Evolutionary conservation across 2,888 invertebrate species (phyloP).

Genomic region (Hemicrepidius hirtus): DNA sequence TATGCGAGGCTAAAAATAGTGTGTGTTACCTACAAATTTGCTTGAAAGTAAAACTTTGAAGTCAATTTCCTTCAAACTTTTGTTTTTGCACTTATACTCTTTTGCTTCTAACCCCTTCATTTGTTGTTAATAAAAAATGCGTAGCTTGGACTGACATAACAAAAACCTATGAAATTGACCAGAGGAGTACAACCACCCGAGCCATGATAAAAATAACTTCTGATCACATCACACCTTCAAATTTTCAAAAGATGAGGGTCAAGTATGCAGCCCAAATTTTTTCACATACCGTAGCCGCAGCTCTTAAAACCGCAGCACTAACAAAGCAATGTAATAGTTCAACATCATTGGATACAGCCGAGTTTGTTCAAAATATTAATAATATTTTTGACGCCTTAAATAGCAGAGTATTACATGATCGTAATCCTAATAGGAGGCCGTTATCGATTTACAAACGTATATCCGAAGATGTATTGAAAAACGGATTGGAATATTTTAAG

Average conservation of each 20-base stretch:
- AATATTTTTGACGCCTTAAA: constrained; percentile 9
- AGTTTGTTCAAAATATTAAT: neutral
- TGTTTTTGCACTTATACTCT: too few relatives aligned
- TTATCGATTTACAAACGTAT: neutral
- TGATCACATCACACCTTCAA: neutral
- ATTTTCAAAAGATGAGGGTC: constrained; percentile 5
- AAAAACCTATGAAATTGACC: neutral
- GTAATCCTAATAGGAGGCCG: neutral
- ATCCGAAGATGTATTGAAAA: too few relatives aligned
- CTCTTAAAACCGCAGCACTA: neutral
- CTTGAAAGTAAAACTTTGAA: too few relatives aligned
- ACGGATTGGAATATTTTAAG: too few relatives aligned
- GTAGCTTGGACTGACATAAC: too few relatives aligned
- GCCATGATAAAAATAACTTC: neutral
- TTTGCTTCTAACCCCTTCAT: too few relatives aligned
- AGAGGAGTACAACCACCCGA: neutral
- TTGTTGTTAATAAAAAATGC: neutral
- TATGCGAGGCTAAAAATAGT: too few relatives aligned
- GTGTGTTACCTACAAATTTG: too few relatives aligned
- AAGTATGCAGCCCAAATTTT: too few relatives aligned
- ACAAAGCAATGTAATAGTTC: neutral
- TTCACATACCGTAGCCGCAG: neutral
- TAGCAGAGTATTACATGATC: neutral
- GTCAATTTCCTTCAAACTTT: too few relatives aligned
- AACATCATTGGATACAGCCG: neutral